Percentiles rank a stretch among this genome's conserved stretches.
These are phyloP conservation scores for Apotomis turbidana DNA, from an alignment of 2,888 invertebrate species.

Conservation along the genomic window DNA sequence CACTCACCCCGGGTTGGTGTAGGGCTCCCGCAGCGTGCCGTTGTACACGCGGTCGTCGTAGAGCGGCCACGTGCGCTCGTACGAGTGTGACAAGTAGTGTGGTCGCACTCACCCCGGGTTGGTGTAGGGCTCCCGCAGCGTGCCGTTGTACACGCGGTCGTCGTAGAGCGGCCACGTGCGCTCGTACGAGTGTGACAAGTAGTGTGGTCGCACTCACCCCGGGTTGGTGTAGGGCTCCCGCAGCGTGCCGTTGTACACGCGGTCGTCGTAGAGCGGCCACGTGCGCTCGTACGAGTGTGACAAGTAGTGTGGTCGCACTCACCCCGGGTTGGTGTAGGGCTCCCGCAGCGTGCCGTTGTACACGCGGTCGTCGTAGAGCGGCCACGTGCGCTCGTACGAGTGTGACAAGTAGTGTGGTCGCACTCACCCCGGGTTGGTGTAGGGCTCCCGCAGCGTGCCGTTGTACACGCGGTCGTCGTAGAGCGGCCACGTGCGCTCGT, in stretches of 20 bases:
- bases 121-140: conserved; percentile 74
- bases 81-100: no score
- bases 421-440: conserved; percentile 80
- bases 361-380: conserved; percentile 92
- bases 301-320: no score
- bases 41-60: conserved; percentile 91
- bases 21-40: conserved; percentile 80
- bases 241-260: conserved; percentile 86
- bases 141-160: conserved; percentile 87
- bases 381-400: conserved; percentile 98
- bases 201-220: conserved; percentile 65
- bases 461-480: conserved; percentile 91
- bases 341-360: conserved; percentile 83
- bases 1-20: conserved; percentile 80
- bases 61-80: conserved; percentile 97
- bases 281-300: conserved; percentile 98
- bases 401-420: no score
- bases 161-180: conserved; percentile 97
- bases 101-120: conserved; percentile 79
- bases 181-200: conserved; percentile 99
- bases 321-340: conserved; percentile 84
- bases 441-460: conserved; percentile 80
- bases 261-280: conserved; percentile 96
- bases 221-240: conserved; percentile 82
- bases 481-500: conserved; percentile 97